A percentile compares a stretch with the other conserved stretches of the same genome.
Conservation (phyloP, 2,797 vertebrate species). For the Sebastes alutus region DNA sequence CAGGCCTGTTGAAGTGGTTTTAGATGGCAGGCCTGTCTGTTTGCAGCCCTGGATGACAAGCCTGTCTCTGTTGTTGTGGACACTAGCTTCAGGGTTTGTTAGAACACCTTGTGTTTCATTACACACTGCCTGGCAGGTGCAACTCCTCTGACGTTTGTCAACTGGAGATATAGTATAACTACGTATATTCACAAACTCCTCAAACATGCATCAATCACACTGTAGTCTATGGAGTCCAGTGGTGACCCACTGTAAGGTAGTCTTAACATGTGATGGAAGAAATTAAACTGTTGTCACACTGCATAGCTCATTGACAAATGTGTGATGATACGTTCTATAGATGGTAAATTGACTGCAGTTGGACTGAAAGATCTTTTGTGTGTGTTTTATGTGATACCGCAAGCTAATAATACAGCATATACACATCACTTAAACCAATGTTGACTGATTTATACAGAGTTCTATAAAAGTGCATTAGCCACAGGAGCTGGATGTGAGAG, state of each 20-base stretch:
- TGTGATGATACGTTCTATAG: neutral
- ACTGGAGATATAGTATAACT: neutral
- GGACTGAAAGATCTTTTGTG: neutral
- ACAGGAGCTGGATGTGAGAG: neutral
- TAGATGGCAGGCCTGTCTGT: neutral
- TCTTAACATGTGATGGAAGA: neutral
- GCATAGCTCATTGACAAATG: neutral
- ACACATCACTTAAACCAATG: neutral
- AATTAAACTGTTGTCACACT: neutral
- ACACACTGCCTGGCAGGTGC: neutral
- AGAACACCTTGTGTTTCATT: slow-evolving; percentile 2
- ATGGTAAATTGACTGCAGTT: neutral
- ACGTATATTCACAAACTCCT: neutral
- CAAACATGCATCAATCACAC: neutral
- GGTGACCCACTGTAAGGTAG: neutral
- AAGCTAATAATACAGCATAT: neutral
- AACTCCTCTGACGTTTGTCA: neutral
- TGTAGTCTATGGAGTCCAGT: neutral
- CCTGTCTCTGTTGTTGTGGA: slow-evolving; percentile 5
- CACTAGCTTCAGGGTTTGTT: slow-evolving; percentile 15
- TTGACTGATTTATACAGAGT: neutral
- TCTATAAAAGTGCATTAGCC: neutral
- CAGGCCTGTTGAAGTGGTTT: neutral
- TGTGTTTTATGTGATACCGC: neutral
- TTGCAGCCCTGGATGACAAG: neutral